Percentiles rank a stretch among this genome's conserved stretches.
Evolutionary conservation across 2,797 vertebrate genomes (phyloP).

Genomic region (Babyrousa celebensis): DNA sequence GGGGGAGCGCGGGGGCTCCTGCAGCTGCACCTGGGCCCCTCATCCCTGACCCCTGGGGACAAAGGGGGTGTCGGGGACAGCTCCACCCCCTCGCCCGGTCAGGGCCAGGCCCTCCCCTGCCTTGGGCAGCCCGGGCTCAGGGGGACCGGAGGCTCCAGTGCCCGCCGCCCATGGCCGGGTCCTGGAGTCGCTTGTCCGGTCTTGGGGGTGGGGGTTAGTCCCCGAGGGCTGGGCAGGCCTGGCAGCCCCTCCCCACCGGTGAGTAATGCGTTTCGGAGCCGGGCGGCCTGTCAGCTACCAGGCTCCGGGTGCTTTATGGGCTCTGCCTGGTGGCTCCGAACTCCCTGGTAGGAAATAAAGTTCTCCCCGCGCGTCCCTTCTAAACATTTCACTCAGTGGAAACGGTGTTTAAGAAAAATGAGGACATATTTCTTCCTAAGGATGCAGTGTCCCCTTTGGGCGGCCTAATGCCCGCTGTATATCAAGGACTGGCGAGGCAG

Average conservation of each 20-base stretch:
- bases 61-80: not conserved
- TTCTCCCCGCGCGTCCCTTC: conserved; percentile 97
- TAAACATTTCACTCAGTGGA: conserved; percentile 99
- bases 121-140: not conserved
- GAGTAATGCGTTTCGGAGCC: conserved; percentile 96
- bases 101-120: not conserved
- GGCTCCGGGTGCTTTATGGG: conserved; percentile 96
- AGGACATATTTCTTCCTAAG: conserved; percentile 97
- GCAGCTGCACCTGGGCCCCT: conserved; percentile 72
- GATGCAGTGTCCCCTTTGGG: conserved; percentile 95
- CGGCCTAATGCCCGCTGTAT: conserved; percentile 92
- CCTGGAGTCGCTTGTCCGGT: conserved; percentile 23
- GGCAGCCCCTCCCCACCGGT: conserved; percentile 86
- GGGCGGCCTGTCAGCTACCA: conserved; percentile 95
- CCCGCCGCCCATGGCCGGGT: not conserved
- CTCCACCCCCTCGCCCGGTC: not conserved
- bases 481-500: conserved; percentile 91
- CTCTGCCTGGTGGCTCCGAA: conserved; percentile 98
- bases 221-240: conserved; percentile 79
- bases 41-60: not conserved
- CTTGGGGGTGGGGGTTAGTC: not conserved
- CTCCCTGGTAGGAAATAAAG: conserved; percentile 99
- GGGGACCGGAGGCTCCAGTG: not conserved
- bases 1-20: not conserved
- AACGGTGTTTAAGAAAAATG: conserved; percentile 98